These are phyloP conservation scores for Terrapene triunguis DNA, from an alignment of 2,113 vertebrate genomes.

Conservation along the genomic window DNA sequence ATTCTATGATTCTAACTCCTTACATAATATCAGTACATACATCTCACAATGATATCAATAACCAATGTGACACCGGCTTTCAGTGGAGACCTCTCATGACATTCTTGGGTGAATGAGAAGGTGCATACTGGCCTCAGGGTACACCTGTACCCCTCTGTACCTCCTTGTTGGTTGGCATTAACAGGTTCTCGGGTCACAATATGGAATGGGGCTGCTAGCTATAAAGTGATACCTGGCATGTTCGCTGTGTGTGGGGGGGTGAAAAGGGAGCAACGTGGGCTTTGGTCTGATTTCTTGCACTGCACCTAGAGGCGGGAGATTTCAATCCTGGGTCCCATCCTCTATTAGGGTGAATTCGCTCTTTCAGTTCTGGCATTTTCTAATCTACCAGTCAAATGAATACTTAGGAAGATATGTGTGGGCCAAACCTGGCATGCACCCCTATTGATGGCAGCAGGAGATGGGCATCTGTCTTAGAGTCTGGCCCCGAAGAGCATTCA, in stretches of 20 bases:
- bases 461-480: fast-evolving
- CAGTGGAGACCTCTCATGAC: no score
- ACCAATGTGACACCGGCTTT: no score
- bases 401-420: neutral
- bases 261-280: neutral
- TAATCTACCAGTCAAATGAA: neutral
- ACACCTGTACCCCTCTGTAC: neutral
- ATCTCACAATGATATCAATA: neutral
- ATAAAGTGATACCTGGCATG: neutral
- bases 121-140: no score
- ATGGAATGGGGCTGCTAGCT: neutral
- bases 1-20: neutral
- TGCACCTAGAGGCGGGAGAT: neutral
- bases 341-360: neutral
- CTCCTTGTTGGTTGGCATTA: neutral
- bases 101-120: neutral
- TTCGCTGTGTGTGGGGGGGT: neutral
- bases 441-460: neutral
- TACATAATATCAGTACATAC: neutral
- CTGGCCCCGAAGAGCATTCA: neutral
- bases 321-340: neutral
- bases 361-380: neutral
- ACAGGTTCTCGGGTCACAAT: neutral
- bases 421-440: neutral
- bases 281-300: neutral